These are phyloP conservation scores for Acronicta aceris DNA, from an alignment of 2,888 invertebrate genomes.

Conservation along the genomic window DNA sequence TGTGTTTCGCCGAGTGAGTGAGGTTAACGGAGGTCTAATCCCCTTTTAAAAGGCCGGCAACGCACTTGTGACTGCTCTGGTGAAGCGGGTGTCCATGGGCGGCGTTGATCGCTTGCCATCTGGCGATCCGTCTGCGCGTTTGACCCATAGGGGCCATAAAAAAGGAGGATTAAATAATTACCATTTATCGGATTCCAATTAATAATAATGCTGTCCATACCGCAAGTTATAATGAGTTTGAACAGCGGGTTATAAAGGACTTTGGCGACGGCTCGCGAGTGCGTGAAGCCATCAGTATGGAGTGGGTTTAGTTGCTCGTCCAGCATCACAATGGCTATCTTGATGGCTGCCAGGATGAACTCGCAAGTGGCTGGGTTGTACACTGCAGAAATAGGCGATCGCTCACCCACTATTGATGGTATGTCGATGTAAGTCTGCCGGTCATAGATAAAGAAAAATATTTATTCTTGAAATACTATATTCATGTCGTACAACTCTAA, in stretches of 20 bases:
- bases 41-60: too few relatives aligned
- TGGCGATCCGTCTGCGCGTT: too few relatives aligned
- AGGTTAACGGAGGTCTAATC: too few relatives aligned
- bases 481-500: too few relatives aligned
- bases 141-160: too few relatives aligned
- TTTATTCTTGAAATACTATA: too few relatives aligned
- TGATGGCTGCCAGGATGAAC: conserved; percentile 91
- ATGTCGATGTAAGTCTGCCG: conserved; percentile 91
- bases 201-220: conserved; percentile 94
- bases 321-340: conserved; percentile 91
- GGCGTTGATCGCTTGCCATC: too few relatives aligned
- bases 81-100: too few relatives aligned
- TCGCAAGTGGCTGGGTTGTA: conserved; percentile 92
- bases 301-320: conserved; percentile 91
- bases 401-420: conserved; percentile 90
- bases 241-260: conserved; percentile 94
- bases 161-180: conserved; percentile 31
- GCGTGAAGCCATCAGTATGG: conserved; percentile 93
- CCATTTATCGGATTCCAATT: conserved; percentile 94
- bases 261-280: conserved; percentile 91
- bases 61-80: too few relatives aligned
- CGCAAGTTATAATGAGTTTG: conserved; percentile 93
- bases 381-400: conserved; percentile 89
- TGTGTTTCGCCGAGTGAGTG: too few relatives aligned
- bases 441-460: neutral